Evolutionary conservation across 92 coral and sea anemone genomes (phyloP), one percentile per base, ranked within the genome.

Genomic region (Porites cylindrica): DNA sequence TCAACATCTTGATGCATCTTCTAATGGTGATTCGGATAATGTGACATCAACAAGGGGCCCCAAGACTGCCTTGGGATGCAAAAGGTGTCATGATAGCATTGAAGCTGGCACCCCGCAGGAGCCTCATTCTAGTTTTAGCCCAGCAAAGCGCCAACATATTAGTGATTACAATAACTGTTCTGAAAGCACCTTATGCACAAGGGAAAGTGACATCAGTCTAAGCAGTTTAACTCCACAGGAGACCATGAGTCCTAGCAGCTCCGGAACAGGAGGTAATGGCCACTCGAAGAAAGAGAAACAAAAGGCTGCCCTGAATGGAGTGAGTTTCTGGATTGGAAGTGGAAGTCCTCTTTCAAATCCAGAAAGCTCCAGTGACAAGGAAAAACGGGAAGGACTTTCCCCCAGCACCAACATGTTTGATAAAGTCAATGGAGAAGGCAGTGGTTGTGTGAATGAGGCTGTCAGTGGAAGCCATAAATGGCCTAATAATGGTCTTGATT

Each of bases 381-480:
- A 69, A 10, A 76, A 73, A 83, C 80, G 51, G 47, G 61, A 29
- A 50, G 18, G 16, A 18, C 63, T 38, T 73, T 65, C 59, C 47
- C 47, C 47, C 18, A 62, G 59, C 53, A 51, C 67, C 32, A 82
- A 82, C 78, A 82, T 56, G 6, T 82, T 59, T 56, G 86, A 82
- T 56, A 70, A 38, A 13, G 52, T 66, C 6, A 54, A 82, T 47
- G 8, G 38, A 38, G 78, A 58, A 58, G 86, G 77, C 66, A 62
- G 78, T 82, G 53, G 69, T 53, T 70, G 73, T 74, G 87, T 20
- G 52, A 61, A 52, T 74, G 80, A 66, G 4, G 32, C 26, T 14
- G 50, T 60, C 7, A 51, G 64, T 63, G 82, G 86, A 29, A 79
- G 60, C 84, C 82, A 51, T 16, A 74, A 79, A 51, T 76, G 68